These are phyloP conservation scores for Mellivora capensis DNA, from an alignment of 2,113 vertebrate species.

Conservation along the genomic window DNA sequence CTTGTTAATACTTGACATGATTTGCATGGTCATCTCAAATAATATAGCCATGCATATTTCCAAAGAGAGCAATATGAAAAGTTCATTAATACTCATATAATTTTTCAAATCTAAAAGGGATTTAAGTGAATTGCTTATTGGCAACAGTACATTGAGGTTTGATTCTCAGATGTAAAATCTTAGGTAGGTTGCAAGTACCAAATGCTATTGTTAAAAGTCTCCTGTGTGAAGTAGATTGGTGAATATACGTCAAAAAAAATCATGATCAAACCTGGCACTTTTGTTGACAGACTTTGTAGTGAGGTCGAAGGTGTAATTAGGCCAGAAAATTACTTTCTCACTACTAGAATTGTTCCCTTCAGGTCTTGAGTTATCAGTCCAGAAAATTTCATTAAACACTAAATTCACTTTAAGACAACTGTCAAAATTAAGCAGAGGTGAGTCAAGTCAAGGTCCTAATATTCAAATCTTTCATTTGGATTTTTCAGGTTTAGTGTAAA, in stretches of 20 bases:
- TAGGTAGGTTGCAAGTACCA: slow-evolving; percentile 45
- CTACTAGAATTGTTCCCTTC: slow-evolving; percentile 76
- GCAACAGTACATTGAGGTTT: neutral
- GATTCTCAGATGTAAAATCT: slow-evolving; percentile 46
- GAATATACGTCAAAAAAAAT: slow-evolving; percentile 75
- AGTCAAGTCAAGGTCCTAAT: slow-evolving; percentile 66
- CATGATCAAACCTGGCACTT: slow-evolving; percentile 78
- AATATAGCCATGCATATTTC: neutral
- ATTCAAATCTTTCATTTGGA: slow-evolving; percentile 67
- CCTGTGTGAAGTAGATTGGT: slow-evolving; percentile 63
- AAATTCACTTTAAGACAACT: slow-evolving; percentile 74
- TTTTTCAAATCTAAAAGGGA: neutral
- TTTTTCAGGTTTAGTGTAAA: slow-evolving; percentile 44
- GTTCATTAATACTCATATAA: neutral
- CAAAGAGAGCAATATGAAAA: neutral
- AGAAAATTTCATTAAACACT: slow-evolving; percentile 77
- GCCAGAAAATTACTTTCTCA: slow-evolving; percentile 79
- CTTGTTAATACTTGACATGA: neutral
- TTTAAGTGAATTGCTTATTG: neutral
- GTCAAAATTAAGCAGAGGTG: slow-evolving; percentile 76
- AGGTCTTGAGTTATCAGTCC: slow-evolving; percentile 75
- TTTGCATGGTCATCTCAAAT: neutral
- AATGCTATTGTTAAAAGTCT: slow-evolving; percentile 66
- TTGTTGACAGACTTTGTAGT: slow-evolving; percentile 78
- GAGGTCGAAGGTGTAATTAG: slow-evolving; percentile 78